Evolutionary conservation across 2,797 vertebrate species (phyloP).

Genomic region (Hipposideros larvatus): DNA sequence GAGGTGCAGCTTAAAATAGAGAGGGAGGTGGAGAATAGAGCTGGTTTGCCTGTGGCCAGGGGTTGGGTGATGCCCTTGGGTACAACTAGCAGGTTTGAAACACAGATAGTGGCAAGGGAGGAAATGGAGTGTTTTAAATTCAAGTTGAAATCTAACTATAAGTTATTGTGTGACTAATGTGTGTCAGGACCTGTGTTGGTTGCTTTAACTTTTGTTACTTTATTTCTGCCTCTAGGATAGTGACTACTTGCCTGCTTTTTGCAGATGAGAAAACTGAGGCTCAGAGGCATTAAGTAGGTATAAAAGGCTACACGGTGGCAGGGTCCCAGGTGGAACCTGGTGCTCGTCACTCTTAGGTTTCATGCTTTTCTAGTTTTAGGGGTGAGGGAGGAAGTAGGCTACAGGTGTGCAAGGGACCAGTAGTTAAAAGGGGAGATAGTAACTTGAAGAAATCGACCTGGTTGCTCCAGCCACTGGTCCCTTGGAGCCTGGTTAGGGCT

Average conservation of each 20-base stretch:
- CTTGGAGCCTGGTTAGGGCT: background rate
- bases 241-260: background rate
- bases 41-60: conserved; percentile 46
- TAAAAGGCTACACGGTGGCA: background rate
- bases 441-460: background rate
- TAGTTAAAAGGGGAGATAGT: background rate
- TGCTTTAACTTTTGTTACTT: background rate
- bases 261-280: background rate
- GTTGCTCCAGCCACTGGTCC: background rate
- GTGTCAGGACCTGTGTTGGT: background rate
- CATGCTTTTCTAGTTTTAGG: background rate
- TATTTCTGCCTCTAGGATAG: background rate
- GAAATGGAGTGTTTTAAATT: background rate
- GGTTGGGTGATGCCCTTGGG: conserved; percentile 24
- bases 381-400: background rate
- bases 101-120: background rate
- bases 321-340: background rate
- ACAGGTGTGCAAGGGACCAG: background rate
- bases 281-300: background rate
- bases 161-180: background rate
- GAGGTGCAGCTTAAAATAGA: conserved; percentile 73
- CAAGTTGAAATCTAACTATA: background rate
- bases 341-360: background rate
- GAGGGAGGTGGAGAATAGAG: background rate
- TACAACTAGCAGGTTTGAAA: background rate